Evolutionary conservation across 2,113 vertebrate species (phyloP), one percentile per base, ranked within the genome.

Genomic region (Cynocephalus volans): DNA sequence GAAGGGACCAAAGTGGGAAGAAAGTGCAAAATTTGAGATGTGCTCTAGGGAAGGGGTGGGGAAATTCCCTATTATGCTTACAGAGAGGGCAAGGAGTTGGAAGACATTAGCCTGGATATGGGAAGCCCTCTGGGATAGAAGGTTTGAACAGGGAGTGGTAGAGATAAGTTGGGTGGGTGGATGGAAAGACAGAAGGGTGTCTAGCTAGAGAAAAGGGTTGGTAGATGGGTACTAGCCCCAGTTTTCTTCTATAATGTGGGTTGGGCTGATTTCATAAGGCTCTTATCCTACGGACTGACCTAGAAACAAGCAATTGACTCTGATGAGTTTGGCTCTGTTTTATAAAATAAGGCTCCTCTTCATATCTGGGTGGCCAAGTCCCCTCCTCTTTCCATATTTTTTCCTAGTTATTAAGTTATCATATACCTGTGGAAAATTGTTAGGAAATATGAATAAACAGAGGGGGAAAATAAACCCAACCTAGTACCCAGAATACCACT

Each of bases 341-440:
- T 76, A 72, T 50, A 90, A 94, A 96, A 88, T 52, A 52, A 96
- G 56, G 18, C 48, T 41, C 21, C 52, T 72, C 56, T 6, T 96
- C n/a, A 50, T 50, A 81, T 72, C 12, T 73, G 50, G n/a, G 67
- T 28, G 31, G 24, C 65, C 28, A 73, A 7, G 10, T 75, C 7
- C 18, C 67, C 23, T 88, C 64, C n/a, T 75, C 52, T 18, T 73
- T 72, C 12, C 33, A 56, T 52, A 79, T 54, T 24, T 64, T 81
- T 58, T 90, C 65, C 10, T 24, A 88, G 24, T 95, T 97, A 62
- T 93, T 91, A 97, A 93, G 60, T 85, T 87, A 90, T 64, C 48
- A 86, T 58, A 54, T 41, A 89, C 13, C 95, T 86, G 58, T 65
- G 36, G 77, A 52, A 88, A 95, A 85, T 77, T 94, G 31, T 86